Evolutionary conservation across 2,797 vertebrate genomes (phyloP).

Genomic region (Erithacus rubecula): DNA sequence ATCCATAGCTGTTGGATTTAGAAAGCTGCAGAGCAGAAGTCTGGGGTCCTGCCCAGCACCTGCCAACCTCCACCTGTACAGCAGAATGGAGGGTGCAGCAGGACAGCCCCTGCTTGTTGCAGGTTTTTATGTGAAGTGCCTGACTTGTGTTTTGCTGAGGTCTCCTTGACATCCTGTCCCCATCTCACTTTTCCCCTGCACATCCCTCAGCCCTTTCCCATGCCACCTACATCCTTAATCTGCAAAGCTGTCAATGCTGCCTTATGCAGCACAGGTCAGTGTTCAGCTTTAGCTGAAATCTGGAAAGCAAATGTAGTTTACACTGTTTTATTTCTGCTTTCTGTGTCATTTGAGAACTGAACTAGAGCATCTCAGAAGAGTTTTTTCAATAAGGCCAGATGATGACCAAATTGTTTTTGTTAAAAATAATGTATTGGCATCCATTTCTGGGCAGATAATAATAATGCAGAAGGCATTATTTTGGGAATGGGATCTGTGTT

Average conservation of each 20-base stretch:
- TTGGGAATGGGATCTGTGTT: neutral
- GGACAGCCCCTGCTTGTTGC: neutral
- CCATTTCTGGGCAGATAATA: neutral
- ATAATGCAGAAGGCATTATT: neutral
- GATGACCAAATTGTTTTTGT: neutral
- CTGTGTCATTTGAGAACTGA: neutral
- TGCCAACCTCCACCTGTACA: neutral
- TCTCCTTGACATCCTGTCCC: neutral
- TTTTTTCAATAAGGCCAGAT: neutral
- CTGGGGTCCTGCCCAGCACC: neutral
- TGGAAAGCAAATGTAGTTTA: neutral
- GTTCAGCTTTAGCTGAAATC: neutral
- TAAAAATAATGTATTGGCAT: neutral
- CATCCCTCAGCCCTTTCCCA: neutral
- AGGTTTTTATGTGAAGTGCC: neutral
- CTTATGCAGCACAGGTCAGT: neutral
- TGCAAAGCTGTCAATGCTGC: neutral
- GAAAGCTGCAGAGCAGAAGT: neutral
- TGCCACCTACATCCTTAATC: neutral
- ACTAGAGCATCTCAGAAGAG: neutral
- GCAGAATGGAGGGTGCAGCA: neutral
- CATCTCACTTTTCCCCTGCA: rapidly evolving
- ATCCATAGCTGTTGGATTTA: neutral
- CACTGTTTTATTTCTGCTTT: neutral
- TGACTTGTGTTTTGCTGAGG: neutral